These are phyloP conservation scores for Pyrocoelia pectoralis DNA, from an alignment of 2,888 invertebrate genomes.

Conservation along the genomic window DNA sequence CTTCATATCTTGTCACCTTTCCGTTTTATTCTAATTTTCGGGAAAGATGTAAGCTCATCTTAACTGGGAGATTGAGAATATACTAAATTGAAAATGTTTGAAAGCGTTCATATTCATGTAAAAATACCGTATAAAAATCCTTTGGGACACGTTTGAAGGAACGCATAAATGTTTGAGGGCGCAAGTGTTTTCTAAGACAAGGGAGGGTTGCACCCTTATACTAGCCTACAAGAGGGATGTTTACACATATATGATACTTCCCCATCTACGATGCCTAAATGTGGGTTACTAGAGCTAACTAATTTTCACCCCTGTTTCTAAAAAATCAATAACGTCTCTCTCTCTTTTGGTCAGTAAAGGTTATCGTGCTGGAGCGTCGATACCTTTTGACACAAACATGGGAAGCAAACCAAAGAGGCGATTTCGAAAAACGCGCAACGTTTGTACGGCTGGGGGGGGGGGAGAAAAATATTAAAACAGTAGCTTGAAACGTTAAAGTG, in stretches of 20 bases:
- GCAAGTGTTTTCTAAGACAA: constrained; percentile 33
- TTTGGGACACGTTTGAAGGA: constrained; percentile 26
- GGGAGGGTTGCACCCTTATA: constrained; percentile 32
- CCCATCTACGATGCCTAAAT: constrained; percentile 28
- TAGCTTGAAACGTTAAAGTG: constrained; percentile 18
- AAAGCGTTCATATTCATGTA: constrained; percentile 14
- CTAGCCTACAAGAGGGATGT: constrained; percentile 35
- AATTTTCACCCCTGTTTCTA: constrained; percentile 23
- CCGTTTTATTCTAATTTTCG: too few relatives aligned
- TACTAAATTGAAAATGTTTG: constrained; percentile 7
- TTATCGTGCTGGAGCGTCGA: neutral
- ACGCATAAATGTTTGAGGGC: constrained; percentile 34
- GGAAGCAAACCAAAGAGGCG: neutral
- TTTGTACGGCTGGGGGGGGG: neutral
- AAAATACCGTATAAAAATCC: constrained; percentile 23
- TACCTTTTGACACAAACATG: neutral
- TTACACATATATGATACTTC: constrained; percentile 39
- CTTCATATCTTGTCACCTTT: too few relatives aligned
- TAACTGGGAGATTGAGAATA: neutral
- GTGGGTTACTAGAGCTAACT: constrained; percentile 35
- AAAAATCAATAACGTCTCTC: constrained; percentile 30
- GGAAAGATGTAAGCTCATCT: too few relatives aligned
- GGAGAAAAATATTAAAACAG: neutral
- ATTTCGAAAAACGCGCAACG: too few relatives aligned
- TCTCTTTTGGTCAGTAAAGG: constrained; percentile 11